Evolutionary conservation across 1,140 invertebrate genomes (phyloP), one percentile per base, ranked within the genome.

Genomic region (Aphidius gifuensis): DNA sequence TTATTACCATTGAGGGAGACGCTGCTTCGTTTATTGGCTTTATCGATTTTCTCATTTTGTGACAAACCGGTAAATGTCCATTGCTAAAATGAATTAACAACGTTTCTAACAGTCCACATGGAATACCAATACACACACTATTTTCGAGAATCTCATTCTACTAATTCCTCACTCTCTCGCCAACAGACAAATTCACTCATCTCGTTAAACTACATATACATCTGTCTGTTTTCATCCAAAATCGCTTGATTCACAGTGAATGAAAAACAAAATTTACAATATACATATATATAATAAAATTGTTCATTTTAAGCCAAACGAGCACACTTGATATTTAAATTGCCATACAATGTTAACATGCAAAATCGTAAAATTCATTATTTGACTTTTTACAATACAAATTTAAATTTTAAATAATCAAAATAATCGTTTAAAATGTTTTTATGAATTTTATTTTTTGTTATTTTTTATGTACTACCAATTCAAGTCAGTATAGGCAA

Each of bases 21-120:
- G 53, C 39, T 38, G 40, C 42, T 53, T 42, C 66, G 71, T 67
- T 75, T 75, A 75, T 75, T 74, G 73, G 73, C 69, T 74, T 69
- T 70, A 75, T 75, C 68, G 73, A 74, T 74, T 73, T 72, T 68
- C 65, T 47, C 16, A 16, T 46, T 23, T 50, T 9, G 44, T 59
- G 62, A 54, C 62, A 54, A 63, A 61, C 61, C 60, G 51, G 48
- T 61, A 48, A 60, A 38, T 71, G 69, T 71, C 66, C 61, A 49
- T 53, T 66, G 61, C 65, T 62, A 67, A 70, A 74, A 71, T 64
- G 65, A 72, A 71, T 70, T 68, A 73, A 73, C 58, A 65, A 62
- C 58, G 58, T 60, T 53, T 50, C 50, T 55, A 42, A 40, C 23
- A 32, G 21, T 5, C 40, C 8, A 9, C 21, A 21, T 40, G 49